Percentiles rank a stretch among this genome's conserved stretches.
These are phyloP conservation scores for Drosophila anceps DNA, from an alignment of 2,888 invertebrate species.

Conservation along the genomic window DNA sequence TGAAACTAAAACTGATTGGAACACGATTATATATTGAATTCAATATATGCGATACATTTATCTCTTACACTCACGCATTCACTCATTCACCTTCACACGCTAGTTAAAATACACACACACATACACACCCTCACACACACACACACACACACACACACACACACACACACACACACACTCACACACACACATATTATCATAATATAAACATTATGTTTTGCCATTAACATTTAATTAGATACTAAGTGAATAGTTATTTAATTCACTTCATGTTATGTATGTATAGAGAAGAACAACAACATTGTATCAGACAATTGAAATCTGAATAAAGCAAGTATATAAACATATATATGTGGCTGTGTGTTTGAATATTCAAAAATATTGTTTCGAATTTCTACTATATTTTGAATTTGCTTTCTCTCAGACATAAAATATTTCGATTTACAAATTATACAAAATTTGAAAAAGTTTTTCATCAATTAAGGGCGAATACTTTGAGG, in stretches of 20 bases:
- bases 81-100: conserved; percentile 27
- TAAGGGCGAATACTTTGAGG: too few species aligned
- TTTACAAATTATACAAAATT: background rate
- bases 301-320: conserved; percentile 65
- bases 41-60: conserved; percentile 25
- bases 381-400: background rate
- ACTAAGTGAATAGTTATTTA: conserved; percentile 64
- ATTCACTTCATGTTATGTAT: conserved; percentile 69
- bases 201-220: conserved; percentile 46
- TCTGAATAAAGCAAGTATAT: conserved; percentile 65
- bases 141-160: conserved; percentile 27
- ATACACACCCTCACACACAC: conserved; percentile 14
- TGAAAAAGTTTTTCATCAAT: background rate
- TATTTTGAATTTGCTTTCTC: background rate
- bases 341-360: conserved; percentile 30
- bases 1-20: conserved; percentile 21
- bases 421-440: background rate
- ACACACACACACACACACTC: conserved; percentile 18
- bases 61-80: conserved; percentile 21
- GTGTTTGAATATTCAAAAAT: background rate
- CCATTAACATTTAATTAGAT: conserved; percentile 51
- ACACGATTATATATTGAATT: conserved; percentile 22
- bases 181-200: conserved; percentile 26
- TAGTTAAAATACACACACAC: conserved; percentile 40
- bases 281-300: conserved; percentile 50